Evolutionary conservation across 2,113 vertebrate species (phyloP).

Genomic region (Pangasianodon gigas): DNA sequence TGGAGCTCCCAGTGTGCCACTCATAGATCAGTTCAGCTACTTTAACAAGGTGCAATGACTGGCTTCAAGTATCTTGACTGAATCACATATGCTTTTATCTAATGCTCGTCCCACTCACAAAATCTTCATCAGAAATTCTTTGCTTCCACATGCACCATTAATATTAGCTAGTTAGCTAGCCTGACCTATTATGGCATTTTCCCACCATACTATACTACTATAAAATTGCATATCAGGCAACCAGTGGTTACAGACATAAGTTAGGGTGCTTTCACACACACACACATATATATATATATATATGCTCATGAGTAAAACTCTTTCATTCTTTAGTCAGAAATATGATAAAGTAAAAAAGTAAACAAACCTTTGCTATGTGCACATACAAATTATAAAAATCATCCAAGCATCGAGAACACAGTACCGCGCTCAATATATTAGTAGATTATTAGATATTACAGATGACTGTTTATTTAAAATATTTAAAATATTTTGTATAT

Average conservation of each 20-base stretch:
- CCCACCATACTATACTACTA: neutral
- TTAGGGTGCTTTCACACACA: too few relatives aligned
- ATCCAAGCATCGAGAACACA: too few relatives aligned
- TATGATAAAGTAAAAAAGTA: too few relatives aligned
- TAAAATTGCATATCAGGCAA: neutral
- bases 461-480: too few relatives aligned
- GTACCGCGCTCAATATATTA: too few relatives aligned
- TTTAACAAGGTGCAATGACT: neutral
- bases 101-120: neutral
- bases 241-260: neutral
- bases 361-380: too few relatives aligned
- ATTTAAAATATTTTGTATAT: too few relatives aligned
- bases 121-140: neutral
- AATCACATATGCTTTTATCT: neutral
- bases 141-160: neutral
- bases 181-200: neutral
- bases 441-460: too few relatives aligned
- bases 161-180: neutral
- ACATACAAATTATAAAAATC: too few relatives aligned
- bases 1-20: neutral
- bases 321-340: too few relatives aligned
- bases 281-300: too few relatives aligned
- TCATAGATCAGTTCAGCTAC: neutral
- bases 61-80: neutral
- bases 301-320: too few relatives aligned